Conservation (phyloP, 2,797 vertebrate species). For the Eidolon dupreanum region DNA sequence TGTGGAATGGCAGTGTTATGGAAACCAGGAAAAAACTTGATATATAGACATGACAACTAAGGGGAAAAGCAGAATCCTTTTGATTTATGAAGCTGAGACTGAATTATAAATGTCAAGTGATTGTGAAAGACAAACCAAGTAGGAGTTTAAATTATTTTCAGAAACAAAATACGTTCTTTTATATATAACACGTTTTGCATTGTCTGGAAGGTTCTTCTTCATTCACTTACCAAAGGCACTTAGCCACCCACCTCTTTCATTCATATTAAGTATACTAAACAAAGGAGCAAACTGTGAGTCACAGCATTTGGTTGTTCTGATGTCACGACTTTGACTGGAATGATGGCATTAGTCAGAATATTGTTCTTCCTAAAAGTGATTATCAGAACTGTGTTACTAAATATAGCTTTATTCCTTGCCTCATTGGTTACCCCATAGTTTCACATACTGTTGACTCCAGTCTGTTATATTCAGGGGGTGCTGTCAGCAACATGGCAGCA, state of each 20-base stretch:
- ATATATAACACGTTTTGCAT: not conserved
- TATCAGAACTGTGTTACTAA: not conserved
- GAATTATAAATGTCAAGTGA: conserved; percentile 61
- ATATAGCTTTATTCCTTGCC: not conserved
- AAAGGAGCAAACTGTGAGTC: conserved; percentile 55
- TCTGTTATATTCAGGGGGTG: not conserved
- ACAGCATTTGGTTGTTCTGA: not conserved
- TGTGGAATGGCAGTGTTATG: not conserved
- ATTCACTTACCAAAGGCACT: conserved; percentile 38
- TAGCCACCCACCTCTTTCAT: conserved; percentile 59
- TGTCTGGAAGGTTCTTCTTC: conserved; percentile 46
- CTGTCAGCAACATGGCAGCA: not conserved
- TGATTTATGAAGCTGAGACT: conserved; percentile 41
- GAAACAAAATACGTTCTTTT: conserved; percentile 44
- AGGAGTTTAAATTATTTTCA: conserved; percentile 66
- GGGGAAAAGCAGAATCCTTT: not conserved
- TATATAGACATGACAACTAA: not conserved
- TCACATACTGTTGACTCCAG: not conserved
- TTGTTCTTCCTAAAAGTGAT: not conserved
- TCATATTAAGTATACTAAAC: not conserved
- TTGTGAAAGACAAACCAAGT: conserved; percentile 36
- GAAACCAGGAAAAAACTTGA: not conserved
- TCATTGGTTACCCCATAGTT: not conserved
- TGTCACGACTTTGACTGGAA: not conserved
- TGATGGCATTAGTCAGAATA: conserved; percentile 43